phyloP scores from a whole-genome alignment of 2,888 invertebrate species.

The Criorhina ranunculi region DNA sequence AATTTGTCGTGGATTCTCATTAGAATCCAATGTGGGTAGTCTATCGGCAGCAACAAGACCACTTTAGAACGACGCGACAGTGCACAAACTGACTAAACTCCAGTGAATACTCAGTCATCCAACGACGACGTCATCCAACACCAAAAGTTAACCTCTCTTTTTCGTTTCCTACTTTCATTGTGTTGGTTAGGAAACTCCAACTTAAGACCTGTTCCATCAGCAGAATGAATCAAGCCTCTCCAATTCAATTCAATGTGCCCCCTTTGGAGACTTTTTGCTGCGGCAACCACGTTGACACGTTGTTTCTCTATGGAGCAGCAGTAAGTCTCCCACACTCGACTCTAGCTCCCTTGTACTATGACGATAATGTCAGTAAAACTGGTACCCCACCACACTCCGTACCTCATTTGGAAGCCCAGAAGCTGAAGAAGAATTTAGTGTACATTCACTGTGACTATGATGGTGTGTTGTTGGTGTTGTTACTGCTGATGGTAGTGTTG shows the following conservation, averaged over 20 bases:
- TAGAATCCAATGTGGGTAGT: background rate
- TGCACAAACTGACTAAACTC: constrained; percentile 17
- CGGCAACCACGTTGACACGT: constrained; percentile 44
- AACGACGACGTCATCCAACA: constrained; percentile 28
- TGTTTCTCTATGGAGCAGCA: constrained; percentile 5
- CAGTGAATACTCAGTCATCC: constrained; percentile 10
- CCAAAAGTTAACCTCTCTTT: constrained; percentile 41
- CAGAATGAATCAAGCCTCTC: constrained; percentile 56
- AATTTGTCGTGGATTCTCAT: constrained; percentile 5
- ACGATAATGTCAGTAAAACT: constrained; percentile 42
- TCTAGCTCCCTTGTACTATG: background rate
- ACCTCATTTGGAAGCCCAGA: constrained; percentile 17
- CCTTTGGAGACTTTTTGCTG: constrained; percentile 63
- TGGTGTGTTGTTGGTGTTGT: constrained; percentile 4
- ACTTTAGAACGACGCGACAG: constrained; percentile 22
- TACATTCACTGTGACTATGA: constrained; percentile 20
- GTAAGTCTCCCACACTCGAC: constrained; percentile 38
- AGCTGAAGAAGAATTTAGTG: constrained; percentile 33
- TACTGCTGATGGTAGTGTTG: too few species aligned
- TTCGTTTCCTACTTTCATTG: constrained; percentile 21
- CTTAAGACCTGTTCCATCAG: constrained; percentile 62
- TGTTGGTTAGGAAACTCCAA: constrained; percentile 63
- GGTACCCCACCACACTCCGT: constrained; percentile 27
- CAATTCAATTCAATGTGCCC: constrained; percentile 25
- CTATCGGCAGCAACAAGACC: constrained; percentile 7